Conservation (phyloP, 2,113 vertebrate species). For the Chunga burmeisteri region DNA sequence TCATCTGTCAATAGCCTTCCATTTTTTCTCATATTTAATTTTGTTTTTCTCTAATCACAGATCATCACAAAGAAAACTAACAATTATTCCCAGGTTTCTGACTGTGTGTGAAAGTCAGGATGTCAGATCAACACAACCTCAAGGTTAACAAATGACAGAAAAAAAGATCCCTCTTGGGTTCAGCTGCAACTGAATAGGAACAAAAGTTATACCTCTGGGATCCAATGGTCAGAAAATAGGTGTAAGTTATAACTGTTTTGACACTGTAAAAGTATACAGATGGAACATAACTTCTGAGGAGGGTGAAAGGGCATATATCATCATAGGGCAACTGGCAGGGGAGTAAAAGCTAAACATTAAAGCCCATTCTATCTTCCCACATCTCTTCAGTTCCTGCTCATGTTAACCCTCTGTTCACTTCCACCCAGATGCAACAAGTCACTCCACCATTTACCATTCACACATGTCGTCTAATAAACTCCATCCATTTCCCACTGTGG, state of each 20-base stretch:
- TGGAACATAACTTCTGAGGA: constrained; percentile 49
- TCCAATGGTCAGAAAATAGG: constrained; percentile 55
- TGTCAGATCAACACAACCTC: constrained; percentile 60
- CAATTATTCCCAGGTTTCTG: constrained; percentile 50
- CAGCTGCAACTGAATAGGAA: constrained; percentile 38
- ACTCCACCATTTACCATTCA: not conserved
- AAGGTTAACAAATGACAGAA: constrained; percentile 50
- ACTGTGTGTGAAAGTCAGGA: constrained; percentile 40
- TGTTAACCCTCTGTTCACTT: constrained; percentile 44
- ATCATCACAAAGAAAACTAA: constrained; percentile 36
- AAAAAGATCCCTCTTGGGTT: constrained; percentile 21
- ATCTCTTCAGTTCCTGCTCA: constrained; percentile 9
- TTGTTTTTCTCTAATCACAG: constrained; percentile 44
- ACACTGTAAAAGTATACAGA: constrained; percentile 58
- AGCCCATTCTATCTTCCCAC: constrained; percentile 37
- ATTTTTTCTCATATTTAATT: constrained; percentile 6
- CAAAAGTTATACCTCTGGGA: constrained; percentile 52
- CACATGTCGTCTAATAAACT: not conserved
- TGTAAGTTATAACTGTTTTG: constrained; percentile 63
- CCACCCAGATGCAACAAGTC: not conserved
- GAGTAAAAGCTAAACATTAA: constrained; percentile 56
- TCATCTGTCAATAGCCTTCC: not conserved
- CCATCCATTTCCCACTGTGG: not conserved
- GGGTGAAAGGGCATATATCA: constrained; percentile 44
- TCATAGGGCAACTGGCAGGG: constrained; percentile 39